Conservation (phyloP, 2,113 vertebrate genomes). For the Pagrus major region DNA sequence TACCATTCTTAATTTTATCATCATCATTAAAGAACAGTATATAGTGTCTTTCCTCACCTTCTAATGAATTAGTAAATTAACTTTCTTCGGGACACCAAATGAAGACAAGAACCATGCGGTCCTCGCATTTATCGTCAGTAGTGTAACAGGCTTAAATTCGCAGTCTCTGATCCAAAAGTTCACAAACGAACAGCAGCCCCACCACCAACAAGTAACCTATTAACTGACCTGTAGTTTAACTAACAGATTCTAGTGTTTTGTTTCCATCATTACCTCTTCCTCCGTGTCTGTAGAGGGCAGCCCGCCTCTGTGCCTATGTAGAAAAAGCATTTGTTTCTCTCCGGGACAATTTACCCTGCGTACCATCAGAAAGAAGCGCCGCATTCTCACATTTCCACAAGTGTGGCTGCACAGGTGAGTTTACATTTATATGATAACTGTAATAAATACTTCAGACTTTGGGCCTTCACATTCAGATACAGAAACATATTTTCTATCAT, state of each 20-base stretch:
- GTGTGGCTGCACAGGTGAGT: slow-evolving; percentile 80
- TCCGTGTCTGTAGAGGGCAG: slow-evolving; percentile 20
- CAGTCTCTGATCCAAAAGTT: neutral
- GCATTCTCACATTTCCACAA: slow-evolving; percentile 67
- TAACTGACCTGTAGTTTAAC: neutral
- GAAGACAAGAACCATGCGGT: neutral
- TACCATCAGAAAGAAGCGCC: slow-evolving; percentile 72
- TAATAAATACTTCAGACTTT: neutral
- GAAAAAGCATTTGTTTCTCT: slow-evolving; percentile 42
- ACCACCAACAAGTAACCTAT: neutral
- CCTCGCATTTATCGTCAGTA: no score
- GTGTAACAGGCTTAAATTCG: neutral
- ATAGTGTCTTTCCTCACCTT: no score
- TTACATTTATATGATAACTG: accelerated
- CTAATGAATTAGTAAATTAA: neutral
- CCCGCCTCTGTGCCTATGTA: neutral
- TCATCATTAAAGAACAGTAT: no score
- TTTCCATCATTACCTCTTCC: no score
- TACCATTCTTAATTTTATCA: no score
- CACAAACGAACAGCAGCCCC: no score
- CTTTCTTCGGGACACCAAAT: neutral
- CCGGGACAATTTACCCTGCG: slow-evolving; percentile 71
- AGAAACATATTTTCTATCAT: accelerated
- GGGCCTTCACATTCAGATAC: accelerated
- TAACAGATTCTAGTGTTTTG: neutral